Conservation (phyloP, 2,888 invertebrate genomes). For the Blastobasis lacticolella region DNA sequence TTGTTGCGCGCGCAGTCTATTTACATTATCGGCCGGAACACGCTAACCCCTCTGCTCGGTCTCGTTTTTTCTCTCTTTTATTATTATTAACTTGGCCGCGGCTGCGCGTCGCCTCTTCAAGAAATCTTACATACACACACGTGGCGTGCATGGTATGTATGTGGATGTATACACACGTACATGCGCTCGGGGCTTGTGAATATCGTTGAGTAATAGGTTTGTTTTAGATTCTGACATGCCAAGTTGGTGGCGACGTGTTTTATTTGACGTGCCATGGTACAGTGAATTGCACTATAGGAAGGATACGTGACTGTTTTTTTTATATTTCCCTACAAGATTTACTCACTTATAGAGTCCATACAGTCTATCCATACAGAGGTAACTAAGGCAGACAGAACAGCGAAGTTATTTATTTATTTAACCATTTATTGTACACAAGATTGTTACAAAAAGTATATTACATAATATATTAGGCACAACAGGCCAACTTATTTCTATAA, state of each 20-base stretch:
- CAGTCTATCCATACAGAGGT: too few relatives aligned
- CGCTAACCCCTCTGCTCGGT: constrained; percentile 59
- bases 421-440: too few relatives aligned
- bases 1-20: constrained; percentile 41
- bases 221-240: background rate
- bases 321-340: too few relatives aligned
- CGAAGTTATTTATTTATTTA: too few relatives aligned
- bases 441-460: too few relatives aligned
- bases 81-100: constrained; percentile 66
- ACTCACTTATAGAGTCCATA: too few relatives aligned
- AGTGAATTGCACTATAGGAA: too few relatives aligned
- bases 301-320: too few relatives aligned
- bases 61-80: constrained; percentile 63
- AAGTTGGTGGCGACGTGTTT: background rate
- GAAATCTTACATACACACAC: constrained; percentile 10
- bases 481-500: too few relatives aligned
- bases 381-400: too few relatives aligned
- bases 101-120: constrained; percentile 21
- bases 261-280: too few relatives aligned
- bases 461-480: too few relatives aligned
- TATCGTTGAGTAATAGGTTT: background rate
- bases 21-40: constrained; percentile 52
- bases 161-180: constrained; percentile 12
- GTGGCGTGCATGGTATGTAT: constrained; percentile 5
- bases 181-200: constrained; percentile 9